phyloP scores from a whole-genome alignment of 2,888 invertebrate species.

The Tenthredo distinguenda region DNA sequence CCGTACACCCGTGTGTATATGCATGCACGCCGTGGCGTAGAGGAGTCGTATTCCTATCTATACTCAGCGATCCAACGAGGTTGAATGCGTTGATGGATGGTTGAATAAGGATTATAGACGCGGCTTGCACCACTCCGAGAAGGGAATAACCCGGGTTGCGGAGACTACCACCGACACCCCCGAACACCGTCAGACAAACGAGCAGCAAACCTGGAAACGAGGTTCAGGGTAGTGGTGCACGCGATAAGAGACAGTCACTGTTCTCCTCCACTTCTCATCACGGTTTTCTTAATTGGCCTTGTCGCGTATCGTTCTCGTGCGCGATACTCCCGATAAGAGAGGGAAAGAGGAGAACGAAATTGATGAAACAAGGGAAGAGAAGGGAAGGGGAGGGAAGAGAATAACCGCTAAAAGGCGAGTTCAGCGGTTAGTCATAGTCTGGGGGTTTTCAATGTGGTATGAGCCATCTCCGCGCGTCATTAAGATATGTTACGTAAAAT shows the following conservation, averaged over 20 bases:
- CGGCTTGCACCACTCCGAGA: slow-evolving; percentile 62
- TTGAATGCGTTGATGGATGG: slow-evolving; percentile 75
- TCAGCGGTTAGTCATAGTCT: slow-evolving; percentile 39
- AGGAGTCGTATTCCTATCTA: slow-evolving; percentile 61
- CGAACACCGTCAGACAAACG: slow-evolving; percentile 32
- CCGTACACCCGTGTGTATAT: too few relatives aligned
- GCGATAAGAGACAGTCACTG: slow-evolving; percentile 8
- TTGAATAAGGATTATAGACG: slow-evolving; percentile 76
- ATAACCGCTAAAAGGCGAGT: slow-evolving; percentile 4
- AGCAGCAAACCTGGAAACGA: not conserved
- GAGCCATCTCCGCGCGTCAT: slow-evolving; percentile 36
- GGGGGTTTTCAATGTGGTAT: not conserved
- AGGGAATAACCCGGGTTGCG: not conserved
- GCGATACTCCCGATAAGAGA: not conserved
- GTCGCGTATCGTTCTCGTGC: too few relatives aligned
- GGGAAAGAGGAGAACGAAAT: too few relatives aligned
- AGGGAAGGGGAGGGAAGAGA: not conserved
- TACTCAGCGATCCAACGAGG: slow-evolving; percentile 71
- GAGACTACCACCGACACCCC: slow-evolving; percentile 21
- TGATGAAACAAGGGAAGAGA: too few relatives aligned
- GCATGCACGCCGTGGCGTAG: too few relatives aligned
- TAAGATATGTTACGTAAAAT: slow-evolving; percentile 32
- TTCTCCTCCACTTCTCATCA: not conserved
- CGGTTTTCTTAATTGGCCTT: slow-evolving; percentile 24
- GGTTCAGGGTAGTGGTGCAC: not conserved